Base-by-base conservation (phyloP, 2,113 vertebrate species). In the Brachyhypopomus occidentalis region DNA sequence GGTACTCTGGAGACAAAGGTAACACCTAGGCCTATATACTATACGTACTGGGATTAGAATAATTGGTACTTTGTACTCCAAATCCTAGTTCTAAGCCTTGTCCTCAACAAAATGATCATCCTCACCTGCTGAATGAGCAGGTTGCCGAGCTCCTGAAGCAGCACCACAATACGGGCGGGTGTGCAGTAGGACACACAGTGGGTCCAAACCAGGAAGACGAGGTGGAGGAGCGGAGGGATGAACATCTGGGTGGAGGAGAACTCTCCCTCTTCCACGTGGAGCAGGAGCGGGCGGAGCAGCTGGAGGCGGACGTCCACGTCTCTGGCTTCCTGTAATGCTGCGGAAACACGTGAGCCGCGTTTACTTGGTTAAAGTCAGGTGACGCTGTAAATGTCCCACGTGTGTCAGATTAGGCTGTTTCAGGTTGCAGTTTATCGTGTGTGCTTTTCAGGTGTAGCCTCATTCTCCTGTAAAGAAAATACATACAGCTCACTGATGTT, bases 131-230 rank as follows among this genome's bases (percentile, higher is more conserved):
- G 86, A 88, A 94, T 93, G 75, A 95, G 83, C 41, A 96, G 89
- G 86, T 94, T 95, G 88, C 92, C 93, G 63, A 96, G 90, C 84
- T 94, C 92, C 81, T 95, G 94, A 41, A 96, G 86, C 58, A 97
- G 85, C 77, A 94, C 88, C 78, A 93, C 87, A 1, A 95, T 87
- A 78, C 87, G 88, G 5, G 59, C 85, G 22, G 94, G 93, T 0
- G 38, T 89, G 52, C 90, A 93, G 62, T 93, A 96, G 84, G 89
- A 92, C 8, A 75, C 78, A 52, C 94, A 96, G 77, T 92, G 93
- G 66, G 87, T 95, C 92, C 93, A 93, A 78, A 96, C 91, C 25
- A 96, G 91, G 67, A 87, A 94, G 59, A 95, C 83, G 2, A 88
- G 90, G 34, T 96, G 94, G 86, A 97, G 93, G 16, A 96, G 87